Evolutionary conservation across 2,888 invertebrate species (phyloP).

Genomic region (Diarsia rubi): DNA sequence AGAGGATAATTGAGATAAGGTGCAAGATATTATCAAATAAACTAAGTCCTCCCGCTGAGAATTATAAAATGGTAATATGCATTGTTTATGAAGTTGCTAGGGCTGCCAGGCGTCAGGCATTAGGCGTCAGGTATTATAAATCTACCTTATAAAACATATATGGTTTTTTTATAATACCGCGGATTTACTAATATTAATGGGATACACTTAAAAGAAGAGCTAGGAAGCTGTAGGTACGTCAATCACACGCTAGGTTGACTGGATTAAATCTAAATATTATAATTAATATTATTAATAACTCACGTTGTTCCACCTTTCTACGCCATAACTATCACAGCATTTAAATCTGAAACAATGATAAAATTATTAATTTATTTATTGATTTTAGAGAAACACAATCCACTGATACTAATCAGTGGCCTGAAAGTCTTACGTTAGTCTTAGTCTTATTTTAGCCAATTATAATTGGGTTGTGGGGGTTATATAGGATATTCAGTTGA

Average conservation of each 20-base stretch:
- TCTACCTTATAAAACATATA: background rate
- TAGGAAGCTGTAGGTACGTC: background rate
- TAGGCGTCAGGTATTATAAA: background rate
- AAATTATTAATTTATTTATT: slow-evolving; percentile 2
- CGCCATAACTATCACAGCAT: slow-evolving; percentile 74
- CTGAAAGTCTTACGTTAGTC: too few species aligned
- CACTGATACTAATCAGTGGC: too few species aligned
- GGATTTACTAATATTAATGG: background rate
- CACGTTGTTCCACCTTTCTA: slow-evolving; percentile 77
- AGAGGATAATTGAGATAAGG: slow-evolving; percentile 7
- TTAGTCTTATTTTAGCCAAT: too few species aligned
- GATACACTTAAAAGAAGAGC: background rate
- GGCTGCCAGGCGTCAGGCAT: background rate
- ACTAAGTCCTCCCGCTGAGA: slow-evolving; percentile 30
- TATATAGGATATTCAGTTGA: too few species aligned
- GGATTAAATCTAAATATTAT: background rate
- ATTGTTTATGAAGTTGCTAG: slow-evolving; percentile 13
- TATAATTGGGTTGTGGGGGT: too few species aligned
- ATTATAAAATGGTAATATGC: slow-evolving; percentile 26
- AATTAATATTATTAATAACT: slow-evolving; percentile 66
- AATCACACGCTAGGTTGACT: background rate
- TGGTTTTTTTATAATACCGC: background rate
- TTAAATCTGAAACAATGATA: slow-evolving; percentile 74
- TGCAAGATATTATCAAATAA: slow-evolving; percentile 19
- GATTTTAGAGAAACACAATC: background rate